Conservation (phyloP, 2,888 invertebrate genomes). For the Iphiclides podalirius region DNA sequence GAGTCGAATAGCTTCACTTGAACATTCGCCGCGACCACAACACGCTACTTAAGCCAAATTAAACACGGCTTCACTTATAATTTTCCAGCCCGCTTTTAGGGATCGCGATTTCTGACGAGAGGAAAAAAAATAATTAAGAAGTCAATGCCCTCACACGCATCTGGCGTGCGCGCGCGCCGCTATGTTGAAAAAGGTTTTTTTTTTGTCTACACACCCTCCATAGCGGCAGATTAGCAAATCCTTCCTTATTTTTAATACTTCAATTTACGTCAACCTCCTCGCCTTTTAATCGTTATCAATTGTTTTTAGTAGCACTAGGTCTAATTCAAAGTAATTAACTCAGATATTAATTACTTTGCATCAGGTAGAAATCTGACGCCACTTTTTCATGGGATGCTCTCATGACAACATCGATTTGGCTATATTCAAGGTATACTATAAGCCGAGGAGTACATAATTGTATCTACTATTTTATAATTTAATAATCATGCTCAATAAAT, state of each 20-base stretch:
- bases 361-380: no score
- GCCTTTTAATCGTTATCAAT: no score
- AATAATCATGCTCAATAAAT: no score
- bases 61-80: slow-evolving; percentile 48
- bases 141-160: slow-evolving; percentile 71
- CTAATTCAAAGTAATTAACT: no score
- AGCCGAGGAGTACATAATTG: no score
- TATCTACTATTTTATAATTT: no score
- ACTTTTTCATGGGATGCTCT: no score
- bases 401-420: no score
- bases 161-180: slow-evolving; percentile 52
- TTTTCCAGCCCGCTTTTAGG: slow-evolving; percentile 63
- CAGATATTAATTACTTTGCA: no score
- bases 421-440: no score
- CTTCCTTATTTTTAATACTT: slow-evolving; percentile 15
- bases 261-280: no score
- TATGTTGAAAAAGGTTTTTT: slow-evolving; percentile 35
- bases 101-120: slow-evolving; percentile 57
- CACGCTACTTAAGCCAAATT: slow-evolving; percentile 54
- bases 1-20: background rate
- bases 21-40: slow-evolving; percentile 39
- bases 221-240: slow-evolving; percentile 42
- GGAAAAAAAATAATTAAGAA: slow-evolving; percentile 54
- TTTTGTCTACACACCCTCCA: slow-evolving; percentile 44
- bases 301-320: no score